Evolutionary conservation across 2,113 vertebrate genomes (phyloP), one percentile per base, ranked within the genome.

Genomic region (Butastur rufipennis): DNA sequence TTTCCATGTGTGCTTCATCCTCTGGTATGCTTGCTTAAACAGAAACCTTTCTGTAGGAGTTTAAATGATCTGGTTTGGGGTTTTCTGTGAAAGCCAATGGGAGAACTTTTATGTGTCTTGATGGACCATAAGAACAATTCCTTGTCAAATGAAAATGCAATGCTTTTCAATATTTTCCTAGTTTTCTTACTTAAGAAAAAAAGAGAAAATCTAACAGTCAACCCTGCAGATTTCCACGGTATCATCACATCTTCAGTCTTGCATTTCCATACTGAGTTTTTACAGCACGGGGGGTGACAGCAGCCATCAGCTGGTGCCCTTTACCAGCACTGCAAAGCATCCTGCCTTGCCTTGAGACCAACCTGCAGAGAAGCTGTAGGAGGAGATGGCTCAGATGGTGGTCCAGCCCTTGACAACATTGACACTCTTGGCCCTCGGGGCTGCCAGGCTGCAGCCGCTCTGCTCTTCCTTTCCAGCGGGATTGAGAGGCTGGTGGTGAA

Each of bases 141-240:
- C 23, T 52, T 38, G 14, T 21, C 11, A 42, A 74, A 61, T 12
- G 11, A 56, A 81, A 84, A 88, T 2, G 8, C 3, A 5, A 5
- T 3, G 9, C 4, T 70, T 84, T 73, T 38, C 34, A 40, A 1
- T 27, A 62, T 70, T 66, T 62, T 45, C 12, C 11, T 38, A 6
- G 11, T 13, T 70, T 74, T 29, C 34, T 52, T 9, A 12, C 17
- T 59, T 32, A 19, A 70, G 47, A 8, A 34, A 43, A 38, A n/a
- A 5, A 6, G 19, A 5, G 1, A n/a, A n/a, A 47, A 38, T 29
- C 15, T 25, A 42, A 12, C 45, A 43, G 32, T 38, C 29, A 40
- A 0, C 38, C 17, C 52, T 38, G 40, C 19, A n/a, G 38, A 43
- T 43, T 34, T 13, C 59, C 0, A 0, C 22, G 34, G 6, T 17